phyloP scores from a whole-genome alignment of 1,140 invertebrate species.

The Ericerus pela region DNA sequence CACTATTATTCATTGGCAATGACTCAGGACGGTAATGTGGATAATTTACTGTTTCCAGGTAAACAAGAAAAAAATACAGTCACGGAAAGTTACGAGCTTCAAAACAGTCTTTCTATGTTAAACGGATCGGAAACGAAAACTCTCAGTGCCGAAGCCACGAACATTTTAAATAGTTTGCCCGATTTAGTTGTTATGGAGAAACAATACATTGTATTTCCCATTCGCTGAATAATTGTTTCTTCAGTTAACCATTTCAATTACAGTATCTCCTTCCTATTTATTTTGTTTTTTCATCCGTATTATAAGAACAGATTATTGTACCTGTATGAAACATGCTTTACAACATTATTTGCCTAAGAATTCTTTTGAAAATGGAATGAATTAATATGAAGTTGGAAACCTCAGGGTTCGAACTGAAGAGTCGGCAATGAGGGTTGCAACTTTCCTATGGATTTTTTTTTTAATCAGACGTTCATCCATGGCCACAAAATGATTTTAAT shows the following conservation, averaged over 20 bases:
- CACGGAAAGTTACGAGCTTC: background rate
- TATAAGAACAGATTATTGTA: background rate
- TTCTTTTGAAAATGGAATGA: no score
- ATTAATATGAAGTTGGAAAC: no score
- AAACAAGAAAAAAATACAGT: background rate
- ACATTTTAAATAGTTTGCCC: constrained; percentile 1
- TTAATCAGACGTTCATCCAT: no score
- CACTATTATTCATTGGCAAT: no score
- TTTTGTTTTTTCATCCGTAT: background rate
- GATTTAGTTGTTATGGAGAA: background rate
- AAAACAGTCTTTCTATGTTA: no score
- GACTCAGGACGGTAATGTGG: no score
- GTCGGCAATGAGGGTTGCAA: no score
- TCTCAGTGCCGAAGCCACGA: background rate
- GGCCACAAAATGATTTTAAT: no score
- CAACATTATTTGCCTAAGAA: background rate
- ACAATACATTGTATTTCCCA: background rate
- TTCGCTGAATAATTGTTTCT: background rate
- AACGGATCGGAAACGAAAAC: no score
- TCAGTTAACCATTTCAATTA: background rate
- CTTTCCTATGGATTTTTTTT: no score
- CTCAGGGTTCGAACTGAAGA: no score
- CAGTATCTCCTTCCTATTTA: no score
- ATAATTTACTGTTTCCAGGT: background rate
- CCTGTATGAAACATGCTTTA: background rate